Evolutionary conservation across 1,140 invertebrate genomes (phyloP).

Genomic region (Solenopsis fugax): DNA sequence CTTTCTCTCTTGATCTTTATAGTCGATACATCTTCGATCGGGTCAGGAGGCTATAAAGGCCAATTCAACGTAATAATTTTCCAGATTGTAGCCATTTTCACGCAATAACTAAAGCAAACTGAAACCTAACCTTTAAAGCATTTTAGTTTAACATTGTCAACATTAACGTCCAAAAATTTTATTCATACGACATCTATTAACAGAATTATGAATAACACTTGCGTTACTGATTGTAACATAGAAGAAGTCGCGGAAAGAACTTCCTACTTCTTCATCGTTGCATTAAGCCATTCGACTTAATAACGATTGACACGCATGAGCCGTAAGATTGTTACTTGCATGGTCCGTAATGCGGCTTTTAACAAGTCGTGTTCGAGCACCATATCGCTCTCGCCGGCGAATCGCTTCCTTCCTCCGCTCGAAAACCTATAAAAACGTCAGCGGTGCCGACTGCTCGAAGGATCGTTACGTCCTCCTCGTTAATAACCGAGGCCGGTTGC

Average conservation of each 20-base stretch:
- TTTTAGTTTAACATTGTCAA: too few relatives aligned
- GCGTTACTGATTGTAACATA: neutral
- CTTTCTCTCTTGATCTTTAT: too few relatives aligned
- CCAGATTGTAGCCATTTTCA: too few relatives aligned
- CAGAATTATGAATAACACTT: too few relatives aligned
- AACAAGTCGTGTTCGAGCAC: slow-evolving; percentile 70
- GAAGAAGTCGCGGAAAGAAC: slow-evolving; percentile 30
- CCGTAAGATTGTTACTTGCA: slow-evolving; percentile 39
- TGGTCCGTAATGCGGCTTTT: slow-evolving; percentile 64
- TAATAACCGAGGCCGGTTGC: slow-evolving; percentile 69
- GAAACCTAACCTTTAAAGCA: too few relatives aligned
- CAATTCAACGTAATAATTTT: too few relatives aligned
- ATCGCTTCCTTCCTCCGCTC: slow-evolving; percentile 75
- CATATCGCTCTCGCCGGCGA: slow-evolving; percentile 64
- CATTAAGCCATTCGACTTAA: slow-evolving; percentile 55
- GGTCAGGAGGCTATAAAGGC: too few relatives aligned
- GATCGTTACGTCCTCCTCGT: slow-evolving; percentile 76
- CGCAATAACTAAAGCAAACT: too few relatives aligned
- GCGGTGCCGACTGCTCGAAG: slow-evolving; percentile 71
- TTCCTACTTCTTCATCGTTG: slow-evolving; percentile 51
- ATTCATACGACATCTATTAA: too few relatives aligned
- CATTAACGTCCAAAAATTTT: too few relatives aligned
- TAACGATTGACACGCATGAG: slow-evolving; percentile 65
- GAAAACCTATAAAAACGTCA: slow-evolving; percentile 76
- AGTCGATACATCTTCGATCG: too few relatives aligned